A percentile compares a stretch with the other conserved stretches of the same genome.
These are phyloP conservation scores for Lysiphlebus fabarum DNA, from an alignment of 1,140 invertebrate species.

Conservation along the genomic window DNA sequence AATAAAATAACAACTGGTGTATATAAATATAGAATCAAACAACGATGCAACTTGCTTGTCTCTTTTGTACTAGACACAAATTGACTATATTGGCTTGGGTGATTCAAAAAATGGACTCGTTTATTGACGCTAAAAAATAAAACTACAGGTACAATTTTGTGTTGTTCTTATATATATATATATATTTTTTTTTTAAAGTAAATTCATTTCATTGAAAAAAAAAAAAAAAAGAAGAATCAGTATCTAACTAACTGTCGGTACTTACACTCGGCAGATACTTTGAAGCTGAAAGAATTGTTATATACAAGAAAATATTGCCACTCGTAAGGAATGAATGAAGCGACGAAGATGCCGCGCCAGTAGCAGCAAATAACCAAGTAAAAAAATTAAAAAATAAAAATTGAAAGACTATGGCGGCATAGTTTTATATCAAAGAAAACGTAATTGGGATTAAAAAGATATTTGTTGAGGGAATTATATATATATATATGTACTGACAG, in stretches of 20 bases:
- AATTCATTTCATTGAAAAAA: slow-evolving; percentile 1
- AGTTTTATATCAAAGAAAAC: slow-evolving; percentile 15
- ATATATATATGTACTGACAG: background rate
- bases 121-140: background rate
- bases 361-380: too few species aligned
- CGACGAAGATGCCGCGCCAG: too few species aligned
- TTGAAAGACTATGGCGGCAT: slow-evolving; percentile 11
- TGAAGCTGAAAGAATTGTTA: slow-evolving; percentile 10
- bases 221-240: slow-evolving; percentile 9
- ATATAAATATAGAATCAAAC: slow-evolving; percentile 36
- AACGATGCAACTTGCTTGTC: slow-evolving; percentile 32
- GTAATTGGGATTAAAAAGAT: slow-evolving; percentile 24
- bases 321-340: background rate
- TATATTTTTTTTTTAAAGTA: too few species aligned
- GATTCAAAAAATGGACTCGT: slow-evolving; percentile 6
- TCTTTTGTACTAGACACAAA: slow-evolving; percentile 50
- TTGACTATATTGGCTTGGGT: slow-evolving; percentile 41
- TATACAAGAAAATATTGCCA: slow-evolving; percentile 14
- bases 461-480: slow-evolving; percentile 10
- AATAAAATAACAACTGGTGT: slow-evolving; percentile 20
- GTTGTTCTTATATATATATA: too few species aligned
- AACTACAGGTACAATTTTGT: background rate
- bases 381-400: background rate
- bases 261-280: slow-evolving; percentile 19
- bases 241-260: slow-evolving; percentile 22